Base-by-base conservation (phyloP, 1,140 invertebrate genomes). In the Holcopasites calliopsidis region DNA sequence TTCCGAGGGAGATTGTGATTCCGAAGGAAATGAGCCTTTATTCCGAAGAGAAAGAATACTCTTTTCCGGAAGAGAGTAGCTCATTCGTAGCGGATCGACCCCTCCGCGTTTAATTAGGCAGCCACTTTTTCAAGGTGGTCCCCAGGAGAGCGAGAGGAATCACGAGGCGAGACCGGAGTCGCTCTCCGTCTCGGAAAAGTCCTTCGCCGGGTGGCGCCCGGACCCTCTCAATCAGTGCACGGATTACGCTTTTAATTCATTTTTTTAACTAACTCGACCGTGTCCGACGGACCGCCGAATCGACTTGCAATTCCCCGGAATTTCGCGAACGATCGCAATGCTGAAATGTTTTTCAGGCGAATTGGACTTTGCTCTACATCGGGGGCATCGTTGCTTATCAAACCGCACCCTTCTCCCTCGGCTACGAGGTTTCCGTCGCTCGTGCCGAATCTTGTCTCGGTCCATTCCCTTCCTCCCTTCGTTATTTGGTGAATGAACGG, bases 201-300 rank as follows among this genome's bases (percentile, higher is more conserved):
- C 71, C 54, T 71, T 54, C 42, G 31, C 61, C 55, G 47, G 40
- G 55, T 62, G 58, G 64, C 50, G 54, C 70, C 61, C 71, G 75
- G 77, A 82, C 83, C 79, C 85, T 85, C 86, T 86, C 87, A 86
- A 90, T 90, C 88, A 87, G 87, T 77, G 65, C 76, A 54, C 74
- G 86, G 87, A 88, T 90, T 87, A 88, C 88, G 85, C 82, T 90
- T 90, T 90, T 90, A 89, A 90, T 90, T 90, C 89, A 90, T 89
- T 90, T 89, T 88, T 85, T 31, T 78, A 89, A 89, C 83, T 79
- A 80, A 85, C 71, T 85, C 81, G 79, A 85, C 71, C 83, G 71
- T 78, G 64, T 73, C 73, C 54, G 44, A 28, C 2, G 16, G n/a
- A n/a, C 11, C 44, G 11, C 31, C 35, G 58, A 69, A 61, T 40